Evolutionary conservation across 2,888 invertebrate species (phyloP), one percentile per base, ranked within the genome.

Genomic region (Parapristionchus giblindavisi): DNA sequence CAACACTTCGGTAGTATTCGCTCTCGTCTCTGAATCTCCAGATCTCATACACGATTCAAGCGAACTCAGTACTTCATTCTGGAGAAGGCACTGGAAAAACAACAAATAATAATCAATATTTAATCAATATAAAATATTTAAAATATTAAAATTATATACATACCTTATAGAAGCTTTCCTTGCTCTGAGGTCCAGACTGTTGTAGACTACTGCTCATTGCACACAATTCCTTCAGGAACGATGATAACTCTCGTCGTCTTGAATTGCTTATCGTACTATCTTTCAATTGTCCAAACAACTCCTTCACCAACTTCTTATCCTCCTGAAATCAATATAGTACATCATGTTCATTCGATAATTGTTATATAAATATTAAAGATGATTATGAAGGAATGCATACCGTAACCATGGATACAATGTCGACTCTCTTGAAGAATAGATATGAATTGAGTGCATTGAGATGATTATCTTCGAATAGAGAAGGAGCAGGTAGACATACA

Each of bases 401-500:
- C 90, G 91, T 91, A 89, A 99, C 94, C 88, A 96, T 92, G 84
- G 94, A 95, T 84, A 99, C 97, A 90, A 99, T 99, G 91, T 99
- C 98, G 89, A 97, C 95, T 91, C 99, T 98, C 91, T 97, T 98
- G 91, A 99, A 99, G 92, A 96, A 99, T 90, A 99, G 95, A 91
- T 98, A 98, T 91, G 96, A 97, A 89, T 94, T 95, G 87, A 99
- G 91, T 78, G 96, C 95, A 87, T 96, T 96, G 81, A 99, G 92
- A 92, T 98, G 93, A 89, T 98, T 99, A 90, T 99, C 99, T 89
- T 99, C 99, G 90, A 98, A 99, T 85, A 99, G 94, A 83, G 96
- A 96, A 17, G 99, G 98, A 66, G 98, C 95, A 34, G 99, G 99
- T 88, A 99, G 91, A 86, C 99, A 98, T 86, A 98, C 96, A 90